Base-by-base conservation (phyloP, 2,113 vertebrate species). In the Pseudois nayaur region DNA sequence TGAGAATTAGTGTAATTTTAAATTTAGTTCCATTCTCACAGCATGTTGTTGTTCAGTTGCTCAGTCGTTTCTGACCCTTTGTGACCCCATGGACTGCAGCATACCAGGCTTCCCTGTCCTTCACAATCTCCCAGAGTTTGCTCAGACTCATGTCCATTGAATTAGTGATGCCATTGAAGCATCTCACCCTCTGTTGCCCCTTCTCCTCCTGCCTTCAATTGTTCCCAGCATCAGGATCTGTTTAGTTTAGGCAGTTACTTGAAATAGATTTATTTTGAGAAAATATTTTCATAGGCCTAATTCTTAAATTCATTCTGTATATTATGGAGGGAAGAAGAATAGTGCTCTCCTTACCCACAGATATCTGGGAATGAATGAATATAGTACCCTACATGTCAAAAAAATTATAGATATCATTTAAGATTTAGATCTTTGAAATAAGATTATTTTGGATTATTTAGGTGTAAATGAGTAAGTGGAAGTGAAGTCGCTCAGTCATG, bases 221-320 rank as follows among this genome's bases (percentile, higher is more conserved):
- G 17, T 71, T 40, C 19, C 8, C 19, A 71, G 67, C n/a, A 40
- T 40, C 67, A 40, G 67, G n/a, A 48, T 54, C 23, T 79, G 40
- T 87, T 50, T 43, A 81, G 55, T 67, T 81, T 79, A 91, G 91
- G 54, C 17, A 64, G 31, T 67, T 57, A 81, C 48, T 79, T 40
- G 14, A 87, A 92, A 79, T 55, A 86, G 23, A 87, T 55, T 78
- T 95, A 79, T 57, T 62, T 78, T 40, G 57, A 90, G 57, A 52
- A 86, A 78, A 86, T 45, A 86, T 67, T 67, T 81, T 81, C 48
- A 78, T 40, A 45, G 59, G 16, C 17, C 33, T 76, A 95, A 87
- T 67, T 87, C 71, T 79, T 91, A 79, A 78, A 95, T 81, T 79
- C 36, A 92, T 17, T 87, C 17, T 48, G 25, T 64, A 3, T n/a